Evolutionary conservation across 2,888 invertebrate species (phyloP), one percentile per base, ranked within the genome.

Genomic region (Drosophila quinaria): DNA sequence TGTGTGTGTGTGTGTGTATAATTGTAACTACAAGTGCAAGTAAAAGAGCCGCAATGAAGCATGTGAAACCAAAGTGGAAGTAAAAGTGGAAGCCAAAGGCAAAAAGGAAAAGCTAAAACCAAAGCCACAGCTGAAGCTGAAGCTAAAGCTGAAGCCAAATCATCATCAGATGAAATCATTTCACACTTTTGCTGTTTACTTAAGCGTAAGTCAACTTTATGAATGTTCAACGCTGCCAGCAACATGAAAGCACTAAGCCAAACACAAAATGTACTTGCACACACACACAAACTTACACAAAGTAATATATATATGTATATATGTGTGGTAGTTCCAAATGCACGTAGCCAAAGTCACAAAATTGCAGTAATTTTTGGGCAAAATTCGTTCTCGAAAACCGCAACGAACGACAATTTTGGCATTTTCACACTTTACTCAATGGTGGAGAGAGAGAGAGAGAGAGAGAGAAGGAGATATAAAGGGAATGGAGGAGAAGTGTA

Each of bases 101-200:
- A n/a, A 8, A 5, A 11, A 22, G 19, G 10, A 33, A 6, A 39
- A 58, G 25, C 11, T 11, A 41, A 60, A 67, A 56, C 55, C 33
- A 55, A 58, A 60, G 51, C 47, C 31, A 31, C 33, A 64, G 29
- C 17, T 10, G 11, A 49, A 52, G 39, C 25, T 5, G 25, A 41
- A 56, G 52, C 56, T 10, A 6, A 46, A 52, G 31, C 56, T 10
- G 51, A 65, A 71, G 70, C 83, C 83, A 82, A 85, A 80, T 86
- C 86, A 81, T 81, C 84, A 74, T 81, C 74, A 83, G 81, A 77
- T 77, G 86, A 84, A 84, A 84, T 84, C 83, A 81, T 87, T 84
- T 84, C 81, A 75, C 87, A 84, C 84, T 84, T 84, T 84, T 84
- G 69, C 80, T 78, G 84, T 87, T 87, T 87, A 87, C 84, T 84